Percentiles rank a stretch among this genome's conserved stretches.
phyloP scores from a whole-genome alignment of 2,797 vertebrate genomes.

The Gallirallus australis region DNA sequence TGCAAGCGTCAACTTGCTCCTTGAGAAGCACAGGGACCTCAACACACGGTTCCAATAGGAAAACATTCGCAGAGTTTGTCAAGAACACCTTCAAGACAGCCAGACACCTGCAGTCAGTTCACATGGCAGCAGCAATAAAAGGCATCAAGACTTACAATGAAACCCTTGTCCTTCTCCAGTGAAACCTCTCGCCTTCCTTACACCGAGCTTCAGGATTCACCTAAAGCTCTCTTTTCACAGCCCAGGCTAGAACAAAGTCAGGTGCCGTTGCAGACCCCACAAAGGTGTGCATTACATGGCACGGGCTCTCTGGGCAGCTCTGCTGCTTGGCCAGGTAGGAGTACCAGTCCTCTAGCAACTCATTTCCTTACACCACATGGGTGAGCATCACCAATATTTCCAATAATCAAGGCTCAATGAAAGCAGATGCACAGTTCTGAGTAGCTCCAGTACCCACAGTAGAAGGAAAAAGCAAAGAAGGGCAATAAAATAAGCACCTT shows the following conservation, averaged over 20 bases:
- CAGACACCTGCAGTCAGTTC: background rate
- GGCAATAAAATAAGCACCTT: background rate
- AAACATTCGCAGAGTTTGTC: conserved; percentile 96
- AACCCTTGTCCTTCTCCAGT: background rate
- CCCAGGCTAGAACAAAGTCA: background rate
- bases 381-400: background rate
- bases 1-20: conserved; percentile 95
- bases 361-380: background rate
- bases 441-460: background rate
- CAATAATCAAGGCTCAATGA: background rate
- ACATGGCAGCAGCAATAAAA: background rate
- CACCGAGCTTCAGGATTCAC: background rate
- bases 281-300: background rate
- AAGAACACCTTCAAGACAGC: conserved; percentile 89
- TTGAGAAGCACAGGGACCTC: conserved; percentile 93
- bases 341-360: background rate
- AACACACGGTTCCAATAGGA: conserved; percentile 93
- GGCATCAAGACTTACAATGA: background rate
- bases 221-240: background rate
- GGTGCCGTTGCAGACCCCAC: background rate
- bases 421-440: background rate
- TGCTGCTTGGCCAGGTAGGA: background rate
- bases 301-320: background rate
- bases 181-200: background rate
- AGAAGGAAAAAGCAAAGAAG: background rate